Base-by-base conservation (phyloP, 2,113 vertebrate genomes). In the Phrynosoma blainvillii region DNA sequence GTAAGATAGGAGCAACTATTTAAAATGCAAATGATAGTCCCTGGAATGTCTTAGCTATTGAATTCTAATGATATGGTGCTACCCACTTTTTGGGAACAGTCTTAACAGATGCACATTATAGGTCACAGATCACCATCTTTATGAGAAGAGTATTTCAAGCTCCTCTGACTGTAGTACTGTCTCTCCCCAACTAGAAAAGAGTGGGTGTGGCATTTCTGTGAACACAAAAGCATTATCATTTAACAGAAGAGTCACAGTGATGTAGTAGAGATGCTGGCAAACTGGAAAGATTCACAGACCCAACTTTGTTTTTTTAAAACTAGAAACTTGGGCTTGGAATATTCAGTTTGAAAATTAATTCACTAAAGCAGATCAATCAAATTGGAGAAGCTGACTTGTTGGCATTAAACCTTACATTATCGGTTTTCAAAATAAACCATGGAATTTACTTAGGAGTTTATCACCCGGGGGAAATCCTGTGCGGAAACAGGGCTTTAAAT, bases 21-120 rank as follows among this genome's bases (percentile, higher is more conserved):
- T 87, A 73, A 87, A 71, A 87, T 87, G 56, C 47, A 87, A 80
- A 71, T 87, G 52, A 87, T 56, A 66, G 36, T 59, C 4, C 36
- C 12, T 87, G 74, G 40, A 66, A 82, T 87, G 75, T 87, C n/a
- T 77, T 77, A 77, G 8, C 42, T 88, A 30, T 73, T 81, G 42
- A 54, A 40, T 83, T 83, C 42, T 77, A 88, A 76, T 54, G 16
- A 77, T 68, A 77, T 3, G n/a, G 59, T 88, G 40, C 25, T 82
- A 32, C 66, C 12, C 21, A 65, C n/a, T 52, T 71, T 59, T 21
- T 81, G 52, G 18, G 40, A 47, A 76, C 70, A 75, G 54, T 75
- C 18, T 65, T 75, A 76, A 66, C 20, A 76, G 36, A 76, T 87
- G n/a, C 56, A 76, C 27, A 66, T 82, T 32, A 74, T 65, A 66